Percentiles rank a stretch among this genome's conserved stretches.
These are phyloP conservation scores for Drosophila athabasca DNA, from an alignment of 1,140 invertebrate species.

Conservation along the genomic window DNA sequence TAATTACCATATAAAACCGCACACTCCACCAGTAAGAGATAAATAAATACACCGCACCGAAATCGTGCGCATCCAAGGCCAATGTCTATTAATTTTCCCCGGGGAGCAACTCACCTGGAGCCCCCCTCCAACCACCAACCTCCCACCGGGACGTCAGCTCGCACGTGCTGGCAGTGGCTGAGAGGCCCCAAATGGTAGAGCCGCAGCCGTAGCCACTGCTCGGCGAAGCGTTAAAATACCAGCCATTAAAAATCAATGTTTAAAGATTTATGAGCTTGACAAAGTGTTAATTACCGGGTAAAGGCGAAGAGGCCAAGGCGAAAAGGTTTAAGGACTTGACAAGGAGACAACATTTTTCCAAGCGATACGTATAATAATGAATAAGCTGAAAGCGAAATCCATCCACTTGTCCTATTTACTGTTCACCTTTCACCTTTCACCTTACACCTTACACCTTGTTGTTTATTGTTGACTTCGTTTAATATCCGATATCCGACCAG, in stretches of 20 bases:
- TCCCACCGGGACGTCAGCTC: constrained; percentile 25
- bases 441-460: constrained; percentile 14
- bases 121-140: not conserved
- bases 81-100: constrained; percentile 47
- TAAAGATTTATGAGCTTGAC: constrained; percentile 78
- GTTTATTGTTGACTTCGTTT: constrained; percentile 8
- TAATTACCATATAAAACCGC: not conserved
- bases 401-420: constrained; percentile 17
- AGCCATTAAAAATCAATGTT: constrained; percentile 79
- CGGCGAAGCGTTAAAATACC: constrained; percentile 70
- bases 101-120: constrained; percentile 25
- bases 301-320: constrained; percentile 26
- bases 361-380: constrained; percentile 12
- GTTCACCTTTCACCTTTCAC: constrained; percentile 11
- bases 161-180: constrained; percentile 41
- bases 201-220: constrained; percentile 36
- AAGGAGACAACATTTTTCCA: constrained; percentile 7
- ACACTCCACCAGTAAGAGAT: not conserved
- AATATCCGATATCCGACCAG: not conserved
- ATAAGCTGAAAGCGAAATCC: constrained; percentile 9
- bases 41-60: constrained; percentile 2
- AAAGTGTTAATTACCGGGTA: constrained; percentile 75
- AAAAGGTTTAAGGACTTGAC: constrained; percentile 26
- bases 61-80: not conserved
- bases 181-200: constrained; percentile 3